These are phyloP conservation scores for Ligdia adustata DNA, from an alignment of 2,888 invertebrate species.

Conservation along the genomic window DNA sequence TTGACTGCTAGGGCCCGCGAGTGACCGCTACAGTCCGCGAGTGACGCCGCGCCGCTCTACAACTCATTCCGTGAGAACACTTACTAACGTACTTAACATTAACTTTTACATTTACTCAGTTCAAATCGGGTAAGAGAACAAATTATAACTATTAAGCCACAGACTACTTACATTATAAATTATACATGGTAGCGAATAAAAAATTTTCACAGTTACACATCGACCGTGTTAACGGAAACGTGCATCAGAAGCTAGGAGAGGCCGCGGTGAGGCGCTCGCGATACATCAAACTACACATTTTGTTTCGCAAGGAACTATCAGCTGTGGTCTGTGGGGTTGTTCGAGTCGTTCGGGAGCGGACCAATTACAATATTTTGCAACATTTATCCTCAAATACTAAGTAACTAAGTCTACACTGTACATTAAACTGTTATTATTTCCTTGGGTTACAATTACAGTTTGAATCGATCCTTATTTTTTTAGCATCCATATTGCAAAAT, in stretches of 20 bases:
- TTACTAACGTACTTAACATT: slow-evolving; percentile 52
- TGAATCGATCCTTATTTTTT: no score
- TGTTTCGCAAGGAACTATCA: no score
- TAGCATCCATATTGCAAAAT: no score
- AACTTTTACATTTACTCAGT: slow-evolving; percentile 55
- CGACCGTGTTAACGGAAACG: slow-evolving; percentile 4
- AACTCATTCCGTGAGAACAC: slow-evolving; percentile 50
- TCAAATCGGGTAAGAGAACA: slow-evolving; percentile 49
- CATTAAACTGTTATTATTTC: no score
- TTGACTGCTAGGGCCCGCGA: slow-evolving; percentile 12
- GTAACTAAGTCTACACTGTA: no score
- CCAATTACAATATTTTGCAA: no score
- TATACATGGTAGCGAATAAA: slow-evolving; percentile 13
- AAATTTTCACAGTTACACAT: slow-evolving; percentile 4
- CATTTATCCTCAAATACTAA: no score
- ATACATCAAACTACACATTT: no score
- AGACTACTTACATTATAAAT: slow-evolving; percentile 38
- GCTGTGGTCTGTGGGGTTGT: no score
- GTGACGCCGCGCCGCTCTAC: slow-evolving; percentile 26
- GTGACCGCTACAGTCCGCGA: not conserved
- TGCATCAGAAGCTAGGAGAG: slow-evolving; percentile 11
- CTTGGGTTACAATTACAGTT: no score
- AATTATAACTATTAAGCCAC: slow-evolving; percentile 49
- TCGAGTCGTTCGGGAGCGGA: no score
- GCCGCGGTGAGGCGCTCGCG: not conserved